These are phyloP conservation scores for Aurelia aurita DNA, from an alignment of 30 jellyfish, hydroid and myxozoan species.

Conservation along the genomic window DNA sequence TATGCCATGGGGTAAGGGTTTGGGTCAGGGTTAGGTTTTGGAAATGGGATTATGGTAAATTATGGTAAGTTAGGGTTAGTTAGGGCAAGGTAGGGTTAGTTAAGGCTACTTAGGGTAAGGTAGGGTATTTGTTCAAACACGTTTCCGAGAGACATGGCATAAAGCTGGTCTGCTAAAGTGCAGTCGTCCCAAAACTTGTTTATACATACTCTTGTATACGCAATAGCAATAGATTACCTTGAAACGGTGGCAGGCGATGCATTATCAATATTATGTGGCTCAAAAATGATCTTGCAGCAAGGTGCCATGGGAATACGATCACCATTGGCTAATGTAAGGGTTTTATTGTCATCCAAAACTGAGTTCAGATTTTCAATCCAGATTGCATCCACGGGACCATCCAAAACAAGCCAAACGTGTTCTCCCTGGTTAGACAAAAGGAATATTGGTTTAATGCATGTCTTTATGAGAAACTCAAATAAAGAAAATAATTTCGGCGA, in stretches of 20 bases:
- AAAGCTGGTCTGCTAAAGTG: no score
- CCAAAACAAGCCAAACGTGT: slow-evolving; percentile 90
- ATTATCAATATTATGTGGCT: slow-evolving; percentile 93
- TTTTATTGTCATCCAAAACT: slow-evolving; percentile 90
- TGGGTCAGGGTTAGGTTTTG: no score
- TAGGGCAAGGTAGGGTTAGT: no score
- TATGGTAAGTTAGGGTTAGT: no score
- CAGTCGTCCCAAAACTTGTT: no score
- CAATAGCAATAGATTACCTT: slow-evolving; percentile 37
- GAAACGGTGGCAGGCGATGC: slow-evolving; percentile 98
- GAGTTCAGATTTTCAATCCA: slow-evolving; percentile 95
- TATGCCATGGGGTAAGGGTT: no score
- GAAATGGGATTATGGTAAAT: no score
- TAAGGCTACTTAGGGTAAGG: no score
- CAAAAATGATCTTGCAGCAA: slow-evolving; percentile 86
- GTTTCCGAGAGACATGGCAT: no score
- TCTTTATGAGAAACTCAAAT: neutral
- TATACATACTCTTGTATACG: no score
- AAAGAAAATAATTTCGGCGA: neutral
- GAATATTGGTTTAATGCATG: neutral
- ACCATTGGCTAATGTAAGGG: slow-evolving; percentile 94
- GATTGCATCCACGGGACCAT: slow-evolving; percentile 96
- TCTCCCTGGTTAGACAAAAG: slow-evolving; percentile 51
- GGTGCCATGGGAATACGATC: slow-evolving; percentile 98
- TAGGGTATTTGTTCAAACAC: no score